Percentiles rank a stretch among this genome's conserved stretches.
phyloP scores from a whole-genome alignment of 1,140 invertebrate species.

The Bactericera cockerelli region DNA sequence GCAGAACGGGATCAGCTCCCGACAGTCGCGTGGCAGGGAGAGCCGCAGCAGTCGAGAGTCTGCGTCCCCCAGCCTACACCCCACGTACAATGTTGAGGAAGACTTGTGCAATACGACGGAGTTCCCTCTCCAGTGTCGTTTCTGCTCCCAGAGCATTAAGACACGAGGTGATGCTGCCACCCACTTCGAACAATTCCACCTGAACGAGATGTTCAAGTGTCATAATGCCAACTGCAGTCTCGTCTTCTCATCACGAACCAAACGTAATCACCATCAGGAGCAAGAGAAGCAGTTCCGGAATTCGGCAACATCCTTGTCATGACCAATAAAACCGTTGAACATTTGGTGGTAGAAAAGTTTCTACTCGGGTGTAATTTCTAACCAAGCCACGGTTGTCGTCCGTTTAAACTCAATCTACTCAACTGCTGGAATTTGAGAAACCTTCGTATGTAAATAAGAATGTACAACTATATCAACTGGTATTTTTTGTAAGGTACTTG shows the following conservation, averaged over 20 bases:
- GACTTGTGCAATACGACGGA: conserved; percentile 33
- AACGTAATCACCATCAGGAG: conserved; percentile 46
- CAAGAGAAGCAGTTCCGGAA: neutral
- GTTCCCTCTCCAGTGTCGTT: conserved; percentile 39
- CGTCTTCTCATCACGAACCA: conserved; percentile 59
- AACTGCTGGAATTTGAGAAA: no score
- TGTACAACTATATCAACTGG: no score
- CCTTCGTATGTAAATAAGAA: no score
- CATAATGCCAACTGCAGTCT: conserved; percentile 63
- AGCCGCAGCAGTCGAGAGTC: conserved; percentile 24
- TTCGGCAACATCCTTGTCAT: neutral
- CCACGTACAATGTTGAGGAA: conserved; percentile 34
- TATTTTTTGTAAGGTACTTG: no score
- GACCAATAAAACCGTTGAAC: neutral
- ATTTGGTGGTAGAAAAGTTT: neutral
- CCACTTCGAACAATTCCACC: conserved; percentile 48
- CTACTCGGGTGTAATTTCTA: no score
- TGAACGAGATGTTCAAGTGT: conserved; percentile 60
- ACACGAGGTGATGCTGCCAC: conserved; percentile 43
- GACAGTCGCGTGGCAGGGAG: conserved; percentile 16
- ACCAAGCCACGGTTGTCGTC: no score
- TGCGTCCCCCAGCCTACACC: conserved; percentile 21
- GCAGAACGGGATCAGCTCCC: conserved; percentile 27
- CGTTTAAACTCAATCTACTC: no score
- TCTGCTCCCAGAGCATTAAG: conserved; percentile 43